Evolutionary conservation across 1,140 invertebrate genomes (phyloP).

Genomic region (Drosophila asahinai): DNA sequence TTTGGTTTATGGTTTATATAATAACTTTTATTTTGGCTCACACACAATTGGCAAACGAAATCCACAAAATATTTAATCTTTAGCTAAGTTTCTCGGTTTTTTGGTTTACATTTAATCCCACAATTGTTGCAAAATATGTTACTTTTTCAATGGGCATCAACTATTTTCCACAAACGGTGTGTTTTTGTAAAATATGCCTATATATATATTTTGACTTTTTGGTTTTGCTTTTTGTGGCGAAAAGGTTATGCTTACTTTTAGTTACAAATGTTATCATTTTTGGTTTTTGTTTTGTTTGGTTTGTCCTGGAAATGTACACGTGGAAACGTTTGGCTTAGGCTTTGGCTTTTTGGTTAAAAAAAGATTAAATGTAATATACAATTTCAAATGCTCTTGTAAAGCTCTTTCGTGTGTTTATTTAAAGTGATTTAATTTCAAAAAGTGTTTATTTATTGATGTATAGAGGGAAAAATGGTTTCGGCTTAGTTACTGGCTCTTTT

Average conservation of each 20-base stretch:
- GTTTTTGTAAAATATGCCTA: constrained; percentile 19
- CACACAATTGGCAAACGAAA: constrained; percentile 60
- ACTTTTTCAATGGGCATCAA: constrained; percentile 13
- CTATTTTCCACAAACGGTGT: constrained; percentile 17
- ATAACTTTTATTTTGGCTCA: constrained; percentile 52
- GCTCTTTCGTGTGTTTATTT: constrained; percentile 33
- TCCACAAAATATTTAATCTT: constrained; percentile 67
- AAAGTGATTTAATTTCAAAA: constrained; percentile 4
- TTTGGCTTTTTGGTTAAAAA: constrained; percentile 26
- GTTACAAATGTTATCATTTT: constrained; percentile 19
- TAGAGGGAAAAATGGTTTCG: not conserved
- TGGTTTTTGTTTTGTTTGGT: constrained; percentile 4
- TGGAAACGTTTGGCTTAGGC: constrained; percentile 30
- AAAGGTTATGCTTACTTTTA: constrained; percentile 19
- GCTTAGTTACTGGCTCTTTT: constrained; percentile 1
- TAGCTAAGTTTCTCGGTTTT: constrained; percentile 42
- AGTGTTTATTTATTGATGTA: not conserved
- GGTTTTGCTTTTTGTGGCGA: constrained; percentile 4
- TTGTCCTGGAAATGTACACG: constrained; percentile 17
- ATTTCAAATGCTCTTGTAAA: constrained; percentile 43
- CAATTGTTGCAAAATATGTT: constrained; percentile 13
- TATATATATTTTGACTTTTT: constrained; percentile 6
- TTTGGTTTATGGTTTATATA: constrained; percentile 12
- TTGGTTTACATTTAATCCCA: constrained; percentile 16
- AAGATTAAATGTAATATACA: constrained; percentile 25